A percentile compares a stretch with the other conserved stretches of the same genome.
Conservation (phyloP, 2,797 vertebrate species). For the Gastrophryne carolinensis region DNA sequence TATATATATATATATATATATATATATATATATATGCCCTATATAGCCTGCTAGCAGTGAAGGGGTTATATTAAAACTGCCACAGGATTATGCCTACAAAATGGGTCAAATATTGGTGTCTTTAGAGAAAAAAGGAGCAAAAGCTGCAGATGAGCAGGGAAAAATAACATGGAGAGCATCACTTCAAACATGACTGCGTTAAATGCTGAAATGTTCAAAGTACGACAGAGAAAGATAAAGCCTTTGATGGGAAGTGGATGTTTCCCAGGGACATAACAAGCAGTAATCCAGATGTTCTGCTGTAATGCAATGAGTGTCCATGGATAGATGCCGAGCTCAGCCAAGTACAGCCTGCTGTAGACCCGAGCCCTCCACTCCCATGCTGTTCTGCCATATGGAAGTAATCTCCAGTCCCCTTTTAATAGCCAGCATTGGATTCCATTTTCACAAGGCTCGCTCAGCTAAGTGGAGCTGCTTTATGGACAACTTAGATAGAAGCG, state of each 20-base stretch:
- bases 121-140: not conserved
- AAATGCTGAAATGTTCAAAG: slow-evolving; percentile 77
- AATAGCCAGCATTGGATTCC: slow-evolving; percentile 90
- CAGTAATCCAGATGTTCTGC: slow-evolving; percentile 99
- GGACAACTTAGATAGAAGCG: slow-evolving; percentile 95
- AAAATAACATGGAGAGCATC: slow-evolving; percentile 58
- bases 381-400: slow-evolving; percentile 99
- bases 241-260: slow-evolving; percentile 92
- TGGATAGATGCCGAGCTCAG: slow-evolving; percentile 84
- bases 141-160: not conserved
- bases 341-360: slow-evolving; percentile 87
- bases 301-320: slow-evolving; percentile 94
- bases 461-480: slow-evolving; percentile 98
- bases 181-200: slow-evolving; percentile 73
- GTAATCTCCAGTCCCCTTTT: slow-evolving; percentile 91
- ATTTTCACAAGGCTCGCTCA: slow-evolving; percentile 93
- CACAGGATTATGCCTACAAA: slow-evolving; percentile 1
- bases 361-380: slow-evolving; percentile 84
- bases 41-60: not conserved
- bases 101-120: slow-evolving; percentile 14
- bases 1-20: too few species aligned
- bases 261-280: slow-evolving; percentile 94
- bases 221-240: slow-evolving; percentile 84
- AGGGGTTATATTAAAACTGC: slow-evolving; percentile 52
- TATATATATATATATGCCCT: too few species aligned